phyloP scores from a whole-genome alignment of 2,888 invertebrate genomes.

The Isoperla grammatica region DNA sequence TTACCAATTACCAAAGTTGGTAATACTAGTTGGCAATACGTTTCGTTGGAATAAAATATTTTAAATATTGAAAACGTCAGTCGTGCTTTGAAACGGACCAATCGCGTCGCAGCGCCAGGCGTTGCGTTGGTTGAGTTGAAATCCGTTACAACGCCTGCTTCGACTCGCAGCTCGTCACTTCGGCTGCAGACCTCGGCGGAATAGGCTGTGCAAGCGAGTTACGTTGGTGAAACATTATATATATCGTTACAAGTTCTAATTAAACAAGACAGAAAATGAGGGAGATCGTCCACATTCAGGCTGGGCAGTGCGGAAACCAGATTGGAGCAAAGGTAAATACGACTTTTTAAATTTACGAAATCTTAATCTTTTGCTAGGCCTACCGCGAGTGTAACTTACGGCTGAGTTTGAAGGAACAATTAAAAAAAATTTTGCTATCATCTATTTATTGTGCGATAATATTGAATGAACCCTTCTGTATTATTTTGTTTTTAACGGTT shows the following conservation, averaged over 20 bases:
- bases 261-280: slow-evolving; percentile 54
- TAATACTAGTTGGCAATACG: no score
- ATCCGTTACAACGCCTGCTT: slow-evolving; percentile 4
- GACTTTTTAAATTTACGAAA: background rate
- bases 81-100: slow-evolving; percentile 6
- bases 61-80: no score
- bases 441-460: no score
- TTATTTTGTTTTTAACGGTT: no score
- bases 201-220: background rate
- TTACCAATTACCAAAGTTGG: no score
- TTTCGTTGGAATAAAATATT: no score
- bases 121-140: slow-evolving; percentile 7
- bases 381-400: no score
- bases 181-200: slow-evolving; percentile 4
- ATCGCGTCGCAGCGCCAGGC: background rate
- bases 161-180: slow-evolving; percentile 5
- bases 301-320: slow-evolving; percentile 88
- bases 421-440: no score
- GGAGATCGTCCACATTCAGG: slow-evolving; percentile 88
- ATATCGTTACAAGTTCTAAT: slow-evolving; percentile 3
- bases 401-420: no score
- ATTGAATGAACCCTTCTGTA: no score
- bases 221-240: slow-evolving; percentile 3
- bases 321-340: slow-evolving; percentile 79
- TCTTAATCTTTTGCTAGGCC: background rate